These are phyloP conservation scores for Hemiprocne comata DNA, from an alignment of 2,113 vertebrate genomes.

Conservation along the genomic window DNA sequence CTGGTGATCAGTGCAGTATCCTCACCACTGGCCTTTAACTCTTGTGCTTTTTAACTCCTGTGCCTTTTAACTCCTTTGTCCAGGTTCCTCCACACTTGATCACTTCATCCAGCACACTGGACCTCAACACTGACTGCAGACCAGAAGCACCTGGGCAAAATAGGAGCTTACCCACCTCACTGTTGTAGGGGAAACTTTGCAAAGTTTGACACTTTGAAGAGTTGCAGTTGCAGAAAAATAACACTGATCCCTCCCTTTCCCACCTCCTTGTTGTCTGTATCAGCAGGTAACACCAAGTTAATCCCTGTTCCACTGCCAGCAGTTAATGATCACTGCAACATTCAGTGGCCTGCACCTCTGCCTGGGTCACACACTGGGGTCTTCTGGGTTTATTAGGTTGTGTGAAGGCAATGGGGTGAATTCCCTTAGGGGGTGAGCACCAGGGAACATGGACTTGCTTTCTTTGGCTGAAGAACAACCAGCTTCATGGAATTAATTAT, in stretches of 20 bases:
- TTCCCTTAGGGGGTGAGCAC: neutral
- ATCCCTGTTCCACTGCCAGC: too few relatives aligned
- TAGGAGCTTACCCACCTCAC: neutral
- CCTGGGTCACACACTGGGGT: neutral
- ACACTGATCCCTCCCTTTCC: accelerated
- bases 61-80: neutral
- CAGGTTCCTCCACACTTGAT: neutral
- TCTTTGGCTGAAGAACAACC: neutral
- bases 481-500: accelerated
- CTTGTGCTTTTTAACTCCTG: neutral
- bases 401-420: neutral
- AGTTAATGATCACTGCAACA: neutral
- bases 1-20: neutral
- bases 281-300: neutral
- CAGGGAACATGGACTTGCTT: neutral
- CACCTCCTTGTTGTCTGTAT: accelerated
- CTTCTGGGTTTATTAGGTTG: neutral
- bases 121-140: neutral
- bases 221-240: neutral
- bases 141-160: neutral
- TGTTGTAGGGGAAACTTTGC: neutral
- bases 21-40: neutral
- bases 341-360: neutral
- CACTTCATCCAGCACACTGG: neutral
- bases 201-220: neutral